Evolutionary conservation across 2,888 invertebrate species (phyloP).

Genomic region (Cantharis flavilabris): DNA sequence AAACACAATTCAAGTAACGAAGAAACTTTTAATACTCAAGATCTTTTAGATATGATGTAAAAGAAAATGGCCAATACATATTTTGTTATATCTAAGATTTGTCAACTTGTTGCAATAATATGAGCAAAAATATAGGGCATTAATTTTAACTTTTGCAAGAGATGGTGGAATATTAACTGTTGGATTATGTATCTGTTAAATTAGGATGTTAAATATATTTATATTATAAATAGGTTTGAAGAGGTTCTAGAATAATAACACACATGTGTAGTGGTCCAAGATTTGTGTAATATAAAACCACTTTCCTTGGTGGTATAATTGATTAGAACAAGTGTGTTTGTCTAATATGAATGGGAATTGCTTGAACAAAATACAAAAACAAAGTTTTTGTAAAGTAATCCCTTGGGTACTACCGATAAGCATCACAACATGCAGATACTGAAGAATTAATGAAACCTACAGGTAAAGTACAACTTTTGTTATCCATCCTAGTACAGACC

Average conservation of each 20-base stretch:
- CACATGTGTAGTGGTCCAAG: neutral
- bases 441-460: too few relatives aligned
- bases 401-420: too few relatives aligned
- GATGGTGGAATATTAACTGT: too few relatives aligned
- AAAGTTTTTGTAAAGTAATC: too few relatives aligned
- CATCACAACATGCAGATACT: too few relatives aligned
- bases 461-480: too few relatives aligned
- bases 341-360: neutral
- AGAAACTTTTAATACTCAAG: slow-evolving; percentile 43
- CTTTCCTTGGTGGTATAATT: neutral
- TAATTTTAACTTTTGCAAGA: neutral
- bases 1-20: slow-evolving; percentile 6
- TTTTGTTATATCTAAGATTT: neutral
- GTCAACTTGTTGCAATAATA: neutral
- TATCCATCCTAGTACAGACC: too few relatives aligned
- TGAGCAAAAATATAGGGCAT: neutral
- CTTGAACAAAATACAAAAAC: too few relatives aligned
- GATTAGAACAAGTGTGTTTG: neutral
- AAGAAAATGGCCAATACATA: neutral
- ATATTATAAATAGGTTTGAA: neutral
- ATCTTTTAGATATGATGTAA: slow-evolving; percentile 40
- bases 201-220: too few relatives aligned
- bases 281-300: neutral
- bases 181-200: neutral
- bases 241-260: neutral